A percentile compares a stretch with the other conserved stretches of the same genome.
These are phyloP conservation scores for Tyto alba DNA, from an alignment of 2,113 vertebrate genomes.

Conservation along the genomic window DNA sequence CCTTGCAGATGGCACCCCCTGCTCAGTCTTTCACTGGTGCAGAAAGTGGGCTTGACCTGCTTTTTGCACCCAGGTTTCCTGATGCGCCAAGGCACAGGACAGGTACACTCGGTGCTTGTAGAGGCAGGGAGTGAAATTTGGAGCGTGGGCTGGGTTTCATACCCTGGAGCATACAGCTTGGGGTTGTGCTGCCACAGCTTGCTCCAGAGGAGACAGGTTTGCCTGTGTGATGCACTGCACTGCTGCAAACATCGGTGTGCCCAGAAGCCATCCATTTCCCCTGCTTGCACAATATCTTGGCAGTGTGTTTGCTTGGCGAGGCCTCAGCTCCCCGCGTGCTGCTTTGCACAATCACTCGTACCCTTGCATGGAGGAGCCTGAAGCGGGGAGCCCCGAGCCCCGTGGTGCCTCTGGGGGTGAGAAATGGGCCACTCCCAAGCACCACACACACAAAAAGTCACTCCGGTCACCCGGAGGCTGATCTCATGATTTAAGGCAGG, in stretches of 20 bases:
- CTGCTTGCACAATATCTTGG: background rate
- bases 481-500: background rate
- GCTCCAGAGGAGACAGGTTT: background rate
- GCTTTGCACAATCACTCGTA: background rate
- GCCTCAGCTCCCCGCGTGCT: rapidly evolving
- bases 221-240: background rate
- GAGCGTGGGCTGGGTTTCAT: background rate
- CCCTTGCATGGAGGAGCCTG: background rate
- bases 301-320: rapidly evolving
- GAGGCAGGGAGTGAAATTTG: background rate
- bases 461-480: background rate
- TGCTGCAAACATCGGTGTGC: background rate
- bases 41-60: background rate
- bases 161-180: background rate
- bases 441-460: background rate
- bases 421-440: rapidly evolving
- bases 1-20: background rate
- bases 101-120: background rate
- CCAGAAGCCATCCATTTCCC: background rate
- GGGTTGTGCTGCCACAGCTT: background rate
- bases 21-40: background rate
- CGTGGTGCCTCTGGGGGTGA: rapidly evolving
- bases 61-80: background rate
- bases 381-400: rapidly evolving
- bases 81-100: background rate